These are phyloP conservation scores for Oreocharis arfaki DNA, from an alignment of 2,113 vertebrate genomes.

Conservation along the genomic window DNA sequence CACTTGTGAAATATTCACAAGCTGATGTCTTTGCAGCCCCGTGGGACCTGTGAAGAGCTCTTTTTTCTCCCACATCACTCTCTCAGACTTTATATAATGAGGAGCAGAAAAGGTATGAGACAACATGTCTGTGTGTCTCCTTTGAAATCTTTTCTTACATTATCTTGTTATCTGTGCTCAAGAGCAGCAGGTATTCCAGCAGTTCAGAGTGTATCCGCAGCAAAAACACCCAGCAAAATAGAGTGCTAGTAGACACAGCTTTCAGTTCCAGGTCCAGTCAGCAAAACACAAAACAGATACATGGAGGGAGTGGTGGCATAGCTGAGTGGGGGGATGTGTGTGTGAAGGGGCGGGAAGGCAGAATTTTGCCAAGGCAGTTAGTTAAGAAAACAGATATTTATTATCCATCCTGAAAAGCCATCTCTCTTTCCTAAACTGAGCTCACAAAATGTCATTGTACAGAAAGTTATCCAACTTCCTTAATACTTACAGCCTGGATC, in stretches of 20 bases:
- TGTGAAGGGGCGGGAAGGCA: not conserved
- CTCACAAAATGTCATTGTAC: not conserved
- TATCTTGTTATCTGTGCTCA: slow-evolving; percentile 60
- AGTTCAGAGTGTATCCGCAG: slow-evolving; percentile 26
- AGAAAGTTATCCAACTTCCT: not conserved
- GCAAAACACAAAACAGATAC: not conserved
- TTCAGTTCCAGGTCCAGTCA: not conserved
- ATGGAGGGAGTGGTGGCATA: not conserved
- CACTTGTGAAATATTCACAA: slow-evolving; percentile 64
- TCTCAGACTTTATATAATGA: slow-evolving; percentile 69
- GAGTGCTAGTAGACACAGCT: not conserved
- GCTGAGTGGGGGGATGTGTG: not conserved
- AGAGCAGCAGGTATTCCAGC: slow-evolving; percentile 38
- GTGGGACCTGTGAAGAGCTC: slow-evolving; percentile 65
- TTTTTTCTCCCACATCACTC: slow-evolving; percentile 31
- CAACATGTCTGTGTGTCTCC: slow-evolving; percentile 54
- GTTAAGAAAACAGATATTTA: not conserved
- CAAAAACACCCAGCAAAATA: not conserved
- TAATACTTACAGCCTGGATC: not conserved
- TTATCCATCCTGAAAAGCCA: not conserved
- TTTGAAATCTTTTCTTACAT: slow-evolving; percentile 59
- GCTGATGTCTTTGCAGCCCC: slow-evolving; percentile 53
- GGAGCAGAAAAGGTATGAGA: slow-evolving; percentile 54
- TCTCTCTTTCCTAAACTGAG: not conserved
- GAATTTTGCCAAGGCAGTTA: not conserved